Evolutionary conservation across 1,140 invertebrate genomes (phyloP), one percentile per base, ranked within the genome.

Genomic region (Drosophila murphyi): DNA sequence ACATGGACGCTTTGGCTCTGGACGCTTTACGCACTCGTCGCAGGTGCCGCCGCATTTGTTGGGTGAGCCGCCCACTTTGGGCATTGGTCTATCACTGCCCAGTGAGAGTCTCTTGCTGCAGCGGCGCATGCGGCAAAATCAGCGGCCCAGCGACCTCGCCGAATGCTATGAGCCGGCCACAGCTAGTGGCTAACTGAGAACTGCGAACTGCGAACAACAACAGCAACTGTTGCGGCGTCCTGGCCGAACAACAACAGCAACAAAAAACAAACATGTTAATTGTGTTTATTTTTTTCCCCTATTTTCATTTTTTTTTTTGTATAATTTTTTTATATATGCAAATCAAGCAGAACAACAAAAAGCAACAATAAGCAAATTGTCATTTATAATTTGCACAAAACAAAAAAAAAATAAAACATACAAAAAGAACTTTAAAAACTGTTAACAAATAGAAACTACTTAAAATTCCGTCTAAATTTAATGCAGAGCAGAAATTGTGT

Each of bases 41-140:
- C 59, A 81, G 57, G 70, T 76, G 12, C 29, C 86, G 12, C 85
- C 76, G 51, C 73, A 85, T 75, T n/a, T 87, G 39, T 52, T 85
- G 51, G 78, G 73, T 28, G 85, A 85, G 70, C 60, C 78, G 43
- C 82, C 69, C 3, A 70, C 68, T 10, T 50, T 70, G 48, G 64
- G 70, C 59, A 95, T 97, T 63, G 97, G 97, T 45, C 93, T 98
- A 20, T 97, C 97, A 41, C 97, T 97, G 50, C 97, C 97, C 6
- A 95, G 95, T 78, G 96, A 97, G 92, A 98, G 97, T 47, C 94
- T 95, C 34, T 93, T 98, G 64, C 95, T 97, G 93, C 96, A 97
- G 87, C 95, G 97, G 55, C 95, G 97, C 52, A 55, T 88, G 71
- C 77, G 80, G 2, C 80, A 80, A 35, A 80, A 88, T 59, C 85